Evolutionary conservation across 2,797 vertebrate species (phyloP).

Genomic region (Coccyzus lansbergi): DNA sequence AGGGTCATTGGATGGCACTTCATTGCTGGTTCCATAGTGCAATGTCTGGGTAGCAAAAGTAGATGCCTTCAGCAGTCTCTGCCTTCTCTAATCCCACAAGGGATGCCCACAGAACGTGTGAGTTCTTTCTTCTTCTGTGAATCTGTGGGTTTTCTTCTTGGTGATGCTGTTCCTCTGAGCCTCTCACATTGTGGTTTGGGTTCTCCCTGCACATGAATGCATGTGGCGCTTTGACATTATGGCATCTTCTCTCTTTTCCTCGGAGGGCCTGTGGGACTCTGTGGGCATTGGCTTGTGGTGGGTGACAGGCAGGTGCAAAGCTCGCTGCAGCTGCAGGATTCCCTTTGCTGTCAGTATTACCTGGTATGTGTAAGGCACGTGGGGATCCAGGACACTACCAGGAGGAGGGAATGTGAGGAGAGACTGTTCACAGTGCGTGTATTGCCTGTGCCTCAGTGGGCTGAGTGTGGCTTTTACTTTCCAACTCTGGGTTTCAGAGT

Average conservation of each 20-base stretch:
- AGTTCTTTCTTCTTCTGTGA: neutral
- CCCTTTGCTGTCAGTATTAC: neutral
- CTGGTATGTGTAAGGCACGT: fast-evolving
- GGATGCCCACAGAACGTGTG: neutral
- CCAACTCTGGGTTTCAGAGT: no score
- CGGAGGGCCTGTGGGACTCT: neutral
- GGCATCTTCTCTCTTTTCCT: neutral
- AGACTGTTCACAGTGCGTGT: neutral
- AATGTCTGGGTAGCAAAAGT: neutral
- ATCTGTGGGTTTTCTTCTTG: neutral
- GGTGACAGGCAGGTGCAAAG: neutral
- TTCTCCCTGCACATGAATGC: neutral
- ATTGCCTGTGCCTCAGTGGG: neutral
- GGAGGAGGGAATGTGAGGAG: neutral
- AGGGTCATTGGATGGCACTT: neutral
- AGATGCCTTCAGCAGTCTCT: neutral
- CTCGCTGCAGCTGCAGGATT: neutral
- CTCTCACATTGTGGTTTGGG: neutral
- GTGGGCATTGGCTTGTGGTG: neutral
- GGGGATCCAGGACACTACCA: fast-evolving
- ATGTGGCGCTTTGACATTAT: neutral
- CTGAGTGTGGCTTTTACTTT: no score
- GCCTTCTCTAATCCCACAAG: neutral
- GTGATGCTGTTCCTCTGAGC: neutral
- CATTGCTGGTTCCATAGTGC: neutral